These are phyloP conservation scores for Ochropleura leucogaster DNA, from an alignment of 2,888 invertebrate species.

Conservation along the genomic window DNA sequence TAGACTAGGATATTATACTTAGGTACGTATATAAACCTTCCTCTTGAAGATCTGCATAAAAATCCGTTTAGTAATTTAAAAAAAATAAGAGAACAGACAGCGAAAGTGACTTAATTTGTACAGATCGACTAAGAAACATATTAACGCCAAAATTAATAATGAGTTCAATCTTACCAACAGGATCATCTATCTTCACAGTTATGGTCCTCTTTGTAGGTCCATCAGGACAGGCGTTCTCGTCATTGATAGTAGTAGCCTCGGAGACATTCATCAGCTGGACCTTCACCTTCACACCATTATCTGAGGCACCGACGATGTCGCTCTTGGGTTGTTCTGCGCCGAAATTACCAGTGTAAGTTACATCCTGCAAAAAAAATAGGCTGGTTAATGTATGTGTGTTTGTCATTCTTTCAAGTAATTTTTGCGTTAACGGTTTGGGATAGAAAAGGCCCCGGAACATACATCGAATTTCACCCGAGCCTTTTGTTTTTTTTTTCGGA, in stretches of 20 bases:
- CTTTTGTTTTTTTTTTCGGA: no score
- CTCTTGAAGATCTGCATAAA: no score
- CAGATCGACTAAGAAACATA: neutral
- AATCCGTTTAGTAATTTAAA: no score
- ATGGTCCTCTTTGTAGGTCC: slow-evolving; percentile 32
- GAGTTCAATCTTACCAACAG: slow-evolving; percentile 20
- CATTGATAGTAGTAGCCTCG: neutral
- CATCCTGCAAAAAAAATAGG: slow-evolving; percentile 30
- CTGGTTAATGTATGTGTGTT: no score
- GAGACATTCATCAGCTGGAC: slow-evolving; percentile 32
- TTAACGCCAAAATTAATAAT: neutral
- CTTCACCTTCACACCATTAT: slow-evolving; percentile 16
- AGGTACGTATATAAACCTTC: no score
- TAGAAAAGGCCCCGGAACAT: no score
- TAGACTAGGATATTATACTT: no score
- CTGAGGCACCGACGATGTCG: neutral
- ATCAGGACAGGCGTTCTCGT: slow-evolving; percentile 31
- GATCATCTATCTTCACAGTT: slow-evolving; percentile 15
- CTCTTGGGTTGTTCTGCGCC: neutral
- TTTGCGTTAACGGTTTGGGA: no score
- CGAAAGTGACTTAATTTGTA: no score
- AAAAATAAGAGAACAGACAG: no score
- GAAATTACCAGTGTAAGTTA: slow-evolving; percentile 33
- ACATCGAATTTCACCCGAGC: no score
- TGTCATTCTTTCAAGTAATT: no score